phyloP scores from a whole-genome alignment of 2,113 vertebrate genomes.

The Corythornis cristatus region DNA sequence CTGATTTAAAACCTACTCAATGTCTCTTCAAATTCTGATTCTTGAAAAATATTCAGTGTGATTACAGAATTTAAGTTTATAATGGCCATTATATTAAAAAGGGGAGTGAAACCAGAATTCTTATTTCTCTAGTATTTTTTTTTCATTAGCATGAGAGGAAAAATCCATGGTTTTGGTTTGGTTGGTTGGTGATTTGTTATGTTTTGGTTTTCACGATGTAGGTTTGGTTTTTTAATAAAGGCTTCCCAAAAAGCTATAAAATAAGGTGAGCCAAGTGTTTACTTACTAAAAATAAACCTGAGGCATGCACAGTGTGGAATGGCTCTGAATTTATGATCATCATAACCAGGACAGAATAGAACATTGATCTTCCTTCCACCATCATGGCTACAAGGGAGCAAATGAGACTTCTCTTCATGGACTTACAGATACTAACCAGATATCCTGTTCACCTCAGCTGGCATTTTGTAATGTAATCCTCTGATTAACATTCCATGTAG shows the following conservation, averaged over 20 bases:
- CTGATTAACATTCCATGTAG: neutral
- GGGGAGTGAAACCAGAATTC: neutral
- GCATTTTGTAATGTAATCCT: neutral
- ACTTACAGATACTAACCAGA: neutral
- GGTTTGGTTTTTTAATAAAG: neutral
- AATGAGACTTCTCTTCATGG: neutral
- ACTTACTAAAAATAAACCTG: neutral
- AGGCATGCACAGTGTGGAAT: neutral
- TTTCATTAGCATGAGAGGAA: neutral
- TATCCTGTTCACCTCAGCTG: neutral
- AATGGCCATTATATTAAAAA: neutral
- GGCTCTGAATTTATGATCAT: neutral
- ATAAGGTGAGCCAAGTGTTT: neutral
- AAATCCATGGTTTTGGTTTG: neutral
- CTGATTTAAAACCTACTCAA: slow-evolving; percentile 34
- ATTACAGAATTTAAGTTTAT: neutral
- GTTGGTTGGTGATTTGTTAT: neutral
- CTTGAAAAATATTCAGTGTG: neutral
- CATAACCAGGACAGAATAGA: neutral
- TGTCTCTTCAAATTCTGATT: slow-evolving; percentile 20
- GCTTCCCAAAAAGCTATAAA: neutral
- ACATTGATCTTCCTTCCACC: neutral
- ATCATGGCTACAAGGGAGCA: neutral
- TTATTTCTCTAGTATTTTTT: neutral
- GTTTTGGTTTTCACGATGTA: no score